Base-by-base conservation (phyloP, 2,113 vertebrate species). In the Paramisgurnus dabryanus region DNA sequence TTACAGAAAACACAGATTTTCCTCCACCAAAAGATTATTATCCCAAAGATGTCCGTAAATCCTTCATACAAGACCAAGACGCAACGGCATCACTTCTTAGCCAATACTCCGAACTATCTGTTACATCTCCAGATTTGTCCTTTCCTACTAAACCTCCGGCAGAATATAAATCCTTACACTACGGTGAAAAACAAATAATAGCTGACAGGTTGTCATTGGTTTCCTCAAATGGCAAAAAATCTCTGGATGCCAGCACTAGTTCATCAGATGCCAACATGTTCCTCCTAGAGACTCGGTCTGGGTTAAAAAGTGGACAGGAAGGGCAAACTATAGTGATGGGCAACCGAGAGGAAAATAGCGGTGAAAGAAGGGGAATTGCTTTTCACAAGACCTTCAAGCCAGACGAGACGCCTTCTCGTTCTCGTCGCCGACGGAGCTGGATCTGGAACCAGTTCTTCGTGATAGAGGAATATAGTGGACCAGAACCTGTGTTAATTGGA, bases 401-500 rank as follows among this genome's bases (percentile, higher is more conserved):
- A 8, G 83, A 1, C 1, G 83, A 53, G 47, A 87, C 86, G 12
- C 84, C 82, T 22, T 80, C 87, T 0, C 90, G 86, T 47, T 79
- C 89, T 3, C 91, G 95, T 50, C 90, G 79, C 67, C 90, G 93
- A 43, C 92, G 96, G 86, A 97, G 96, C 90, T 97, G 96, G 96
- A 95, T 96, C 63, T 97, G 96, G 96, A 97, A 97, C 89, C 96
- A 97, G 92, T 97, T 97, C 88, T 97, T 97, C 67, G 95, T 97
- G 84, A 96, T 97, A 27, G 95, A 97, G 88, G 96, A 97, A 87
- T 97, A 96, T 83, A 87, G 92, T n/a, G 95, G 95, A 11, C 96
- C 96, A 0, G 96, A 96, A 79, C 95, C 96, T 0, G 95, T 97
- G 81, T 94, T 96, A 67, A 96, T 97, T 12, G 96, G 96, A 83